Evolutionary conservation across 2,113 vertebrate genomes (phyloP), one percentile per base, ranked within the genome.

Genomic region (Pagrus major): DNA sequence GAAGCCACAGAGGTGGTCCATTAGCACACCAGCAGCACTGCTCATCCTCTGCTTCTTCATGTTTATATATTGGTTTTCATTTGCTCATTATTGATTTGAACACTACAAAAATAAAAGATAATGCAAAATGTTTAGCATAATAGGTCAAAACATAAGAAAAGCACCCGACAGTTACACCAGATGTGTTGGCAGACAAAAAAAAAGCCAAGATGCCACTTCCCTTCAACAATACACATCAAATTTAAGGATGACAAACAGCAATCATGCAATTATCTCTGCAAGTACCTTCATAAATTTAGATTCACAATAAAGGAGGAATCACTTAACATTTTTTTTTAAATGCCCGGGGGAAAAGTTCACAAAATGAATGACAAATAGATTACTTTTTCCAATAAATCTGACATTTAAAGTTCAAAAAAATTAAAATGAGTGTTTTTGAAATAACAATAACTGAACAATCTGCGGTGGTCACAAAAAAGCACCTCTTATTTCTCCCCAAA

Each of bases 1-100:
- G 70, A 78, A 60, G 77, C 23, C 18, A 31, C 37, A 33, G 39
- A 56, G 47, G 66, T 79, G 49, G 56, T 63, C 52, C 63, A 58
- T 49, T 42, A 54, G 16, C 23, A 23, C 46, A 55, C n/a, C 39
- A 11, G 35, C 67, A 33, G 78, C 25, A 1, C 60, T 63, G 58
- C 56, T 59, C 77, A 52, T 41, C 60, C 14, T 9, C 27, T 2
- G 2, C 51, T 12, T 54, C 66, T 8, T 54, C 72, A 33, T 39
- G 54, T 64, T 68, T 52, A 52, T 54, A 8, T 75, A 27, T 69
- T 61, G 60, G 29, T 56, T 23, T 29, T 31, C 37, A 20, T 41
- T 55, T 6, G 21, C 11, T 55, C 68, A 14, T 64, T 75, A 10
- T 64, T 70, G 42, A 15, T 84, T 49, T 21, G 0, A 51, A 58